A percentile compares a stretch with the other conserved stretches of the same genome.
Evolutionary conservation across 2,797 vertebrate species (phyloP).

Genomic region (Leptodactylus fallax): DNA sequence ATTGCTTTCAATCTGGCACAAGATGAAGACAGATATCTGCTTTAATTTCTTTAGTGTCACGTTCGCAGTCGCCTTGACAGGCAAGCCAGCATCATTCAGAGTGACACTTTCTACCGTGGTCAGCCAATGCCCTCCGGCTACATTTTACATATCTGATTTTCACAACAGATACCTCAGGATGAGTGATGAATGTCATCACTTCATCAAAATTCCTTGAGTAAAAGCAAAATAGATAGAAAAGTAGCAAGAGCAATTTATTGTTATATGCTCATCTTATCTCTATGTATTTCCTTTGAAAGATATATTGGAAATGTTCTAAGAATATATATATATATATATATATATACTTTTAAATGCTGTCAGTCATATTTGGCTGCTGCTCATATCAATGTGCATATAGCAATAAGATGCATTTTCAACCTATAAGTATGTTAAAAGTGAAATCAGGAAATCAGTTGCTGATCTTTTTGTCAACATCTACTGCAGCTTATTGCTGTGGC

Average conservation of each 20-base stretch:
- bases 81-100: slow-evolving; percentile 12
- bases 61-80: not conserved
- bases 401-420: too few species aligned
- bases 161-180: slow-evolving; percentile 16
- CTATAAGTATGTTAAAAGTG: too few species aligned
- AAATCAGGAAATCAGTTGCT: too few species aligned
- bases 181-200: slow-evolving; percentile 41
- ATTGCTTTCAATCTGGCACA: not conserved
- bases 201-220: slow-evolving; percentile 26
- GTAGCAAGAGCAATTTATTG: not conserved
- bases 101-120: slow-evolving; percentile 31
- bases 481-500: too few species aligned
- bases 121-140: slow-evolving; percentile 34
- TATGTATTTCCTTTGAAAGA: not conserved
- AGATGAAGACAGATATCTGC: slow-evolving; percentile 15
- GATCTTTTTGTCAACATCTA: too few species aligned
- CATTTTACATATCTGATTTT: slow-evolving; percentile 26
- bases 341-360: not conserved
- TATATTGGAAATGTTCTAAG: not conserved
- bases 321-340: not conserved
- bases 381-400: too few species aligned
- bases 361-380: not conserved
- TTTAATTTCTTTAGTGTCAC: not conserved
- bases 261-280: not conserved
- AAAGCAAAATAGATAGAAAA: slow-evolving; percentile 5